Evolutionary conservation across 2,113 vertebrate species (phyloP), one percentile per base, ranked within the genome.

Genomic region (Crotalus helleri): DNA sequence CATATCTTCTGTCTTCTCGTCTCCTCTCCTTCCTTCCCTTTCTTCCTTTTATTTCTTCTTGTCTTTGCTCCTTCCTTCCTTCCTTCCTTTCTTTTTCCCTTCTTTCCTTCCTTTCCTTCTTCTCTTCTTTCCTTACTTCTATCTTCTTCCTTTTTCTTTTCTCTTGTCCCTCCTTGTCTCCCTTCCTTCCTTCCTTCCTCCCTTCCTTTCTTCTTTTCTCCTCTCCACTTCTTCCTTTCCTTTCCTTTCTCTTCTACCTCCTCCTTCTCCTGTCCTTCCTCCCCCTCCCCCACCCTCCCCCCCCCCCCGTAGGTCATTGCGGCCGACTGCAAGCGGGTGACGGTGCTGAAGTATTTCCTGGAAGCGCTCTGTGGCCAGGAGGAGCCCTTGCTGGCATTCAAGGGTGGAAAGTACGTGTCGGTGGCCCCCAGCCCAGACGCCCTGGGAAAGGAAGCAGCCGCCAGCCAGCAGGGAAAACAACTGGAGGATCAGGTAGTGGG

Each of bases 301-400:
- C 97, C 97, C 93, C 87, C 97, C 96, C 97, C 61, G 93, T 97
- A 99, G 99, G 98, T 98, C 96, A 99, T 99, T 97, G 99, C 99
- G 95, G 98, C 99, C 59, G 98, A 99, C 98, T 99, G 99, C 97
- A 99, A 99, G 97, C 98, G 99, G 98, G 99, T 99, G 97, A 99
- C 99, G 51, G 99, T 99, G 96, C 98, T 99, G 96, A 99, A 99
- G 98, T 99, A 99, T 98, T 99, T 99, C 98, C 98, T 99, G 97
- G 99, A 99, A 98, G 99, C 99, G 95, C 98, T 99, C 97, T 99
- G 99, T 97, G 99, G 99, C 97, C 99, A 99, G 98, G 99, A 99
- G 98, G 99, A 99, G 97, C 99, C 99, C 97, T 97, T 99, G 98
- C 97, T 99, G 98, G 99, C 99, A 96, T 99, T 99, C 98, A 99